Conservation (phyloP, 37 sponge, comb jelly and placozoan species). For the Corticium candelabrum region DNA sequence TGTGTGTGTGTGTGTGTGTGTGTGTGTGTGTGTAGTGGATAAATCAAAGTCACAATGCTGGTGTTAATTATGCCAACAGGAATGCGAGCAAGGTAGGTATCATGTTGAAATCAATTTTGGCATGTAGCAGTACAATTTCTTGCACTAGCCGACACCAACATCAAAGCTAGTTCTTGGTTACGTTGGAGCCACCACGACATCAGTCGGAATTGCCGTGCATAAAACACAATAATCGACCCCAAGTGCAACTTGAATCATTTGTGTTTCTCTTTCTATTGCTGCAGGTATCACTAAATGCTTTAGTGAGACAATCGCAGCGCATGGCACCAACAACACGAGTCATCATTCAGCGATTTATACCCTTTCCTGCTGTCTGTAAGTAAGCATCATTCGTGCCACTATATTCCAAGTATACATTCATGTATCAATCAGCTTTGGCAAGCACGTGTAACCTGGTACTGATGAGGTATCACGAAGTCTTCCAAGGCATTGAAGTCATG, state of each 20-base stretch:
- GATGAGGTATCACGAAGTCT: constrained; percentile 74
- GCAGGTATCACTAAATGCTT: constrained; percentile 40
- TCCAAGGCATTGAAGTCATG: constrained; percentile 64
- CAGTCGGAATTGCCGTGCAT: constrained; percentile 58
- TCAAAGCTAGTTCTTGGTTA: constrained; percentile 55
- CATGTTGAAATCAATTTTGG: background rate
- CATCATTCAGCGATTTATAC: constrained; percentile 69
- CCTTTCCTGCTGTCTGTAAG: constrained; percentile 72
- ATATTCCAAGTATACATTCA: background rate
- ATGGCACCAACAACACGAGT: constrained; percentile 45
- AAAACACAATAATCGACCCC: too few species aligned
- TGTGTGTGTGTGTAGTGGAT: constrained; percentile 42
- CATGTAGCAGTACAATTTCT: background rate
- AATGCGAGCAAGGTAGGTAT: constrained; percentile 63
- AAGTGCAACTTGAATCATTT: too few species aligned
- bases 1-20: constrained; percentile 3
- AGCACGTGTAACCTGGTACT: constrained; percentile 55
- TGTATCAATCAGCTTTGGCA: constrained; percentile 40
- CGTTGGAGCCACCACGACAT: constrained; percentile 55
- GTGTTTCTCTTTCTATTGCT: background rate
- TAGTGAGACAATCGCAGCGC: constrained; percentile 36
- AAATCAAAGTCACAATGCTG: constrained; percentile 85
- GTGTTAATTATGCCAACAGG: constrained; percentile 82
- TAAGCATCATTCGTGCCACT: background rate
- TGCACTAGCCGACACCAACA: constrained; percentile 60